phyloP scores from a whole-genome alignment of 2,113 vertebrate genomes.

The Chloropsis hardwickii region DNA sequence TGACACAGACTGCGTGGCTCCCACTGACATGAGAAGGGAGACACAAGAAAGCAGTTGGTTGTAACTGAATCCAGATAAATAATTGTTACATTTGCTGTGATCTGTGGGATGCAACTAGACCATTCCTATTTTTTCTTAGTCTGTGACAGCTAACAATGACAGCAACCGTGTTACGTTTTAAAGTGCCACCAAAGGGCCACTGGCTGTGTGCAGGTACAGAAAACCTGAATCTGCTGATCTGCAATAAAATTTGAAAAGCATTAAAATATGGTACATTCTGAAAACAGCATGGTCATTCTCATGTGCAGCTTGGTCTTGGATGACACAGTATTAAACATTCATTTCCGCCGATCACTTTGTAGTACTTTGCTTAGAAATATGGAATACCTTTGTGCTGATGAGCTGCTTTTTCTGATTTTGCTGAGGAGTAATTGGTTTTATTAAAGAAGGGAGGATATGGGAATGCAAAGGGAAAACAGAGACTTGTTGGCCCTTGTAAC shows the following conservation, averaged over 20 bases:
- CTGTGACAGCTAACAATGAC: background rate
- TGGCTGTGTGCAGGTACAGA: background rate
- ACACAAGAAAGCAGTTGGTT: accelerated
- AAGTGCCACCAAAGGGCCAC: background rate
- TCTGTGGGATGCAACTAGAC: background rate
- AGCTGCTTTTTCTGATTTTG: background rate
- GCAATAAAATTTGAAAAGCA: background rate
- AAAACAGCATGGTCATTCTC: background rate
- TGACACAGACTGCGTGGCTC: background rate
- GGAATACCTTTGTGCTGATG: background rate
- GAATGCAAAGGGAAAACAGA: background rate
- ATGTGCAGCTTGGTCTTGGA: background rate
- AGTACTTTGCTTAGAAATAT: background rate
- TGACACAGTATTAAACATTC: background rate
- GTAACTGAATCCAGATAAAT: background rate
- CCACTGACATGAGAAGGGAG: background rate
- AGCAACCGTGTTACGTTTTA: background rate
- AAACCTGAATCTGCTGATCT: background rate
- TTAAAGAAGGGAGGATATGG: background rate
- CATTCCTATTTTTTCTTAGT: background rate
- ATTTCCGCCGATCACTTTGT: background rate
- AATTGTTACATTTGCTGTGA: background rate
- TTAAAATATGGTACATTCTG: background rate
- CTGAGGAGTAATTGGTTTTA: background rate
- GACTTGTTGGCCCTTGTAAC: background rate